Percentiles rank a stretch among this genome's conserved stretches.
Conservation (phyloP, 2,113 vertebrate species). For the Thamnophis sirtalis region DNA sequence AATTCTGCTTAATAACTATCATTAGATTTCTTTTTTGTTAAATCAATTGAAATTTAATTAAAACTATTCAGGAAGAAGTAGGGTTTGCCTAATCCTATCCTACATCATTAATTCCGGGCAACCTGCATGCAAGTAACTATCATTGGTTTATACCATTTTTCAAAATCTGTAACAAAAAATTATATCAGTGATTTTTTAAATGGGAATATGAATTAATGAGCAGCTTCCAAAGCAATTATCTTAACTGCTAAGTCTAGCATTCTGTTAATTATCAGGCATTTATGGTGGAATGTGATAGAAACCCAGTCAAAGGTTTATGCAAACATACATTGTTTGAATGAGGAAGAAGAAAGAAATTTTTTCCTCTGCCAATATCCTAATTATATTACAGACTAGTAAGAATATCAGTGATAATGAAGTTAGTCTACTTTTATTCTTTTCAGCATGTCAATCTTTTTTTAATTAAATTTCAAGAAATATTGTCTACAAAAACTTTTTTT, state of each 20-base stretch:
- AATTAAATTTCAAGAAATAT: neutral
- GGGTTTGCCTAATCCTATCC: constrained; percentile 39
- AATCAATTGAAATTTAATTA: constrained; percentile 59
- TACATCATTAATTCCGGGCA: constrained; percentile 48
- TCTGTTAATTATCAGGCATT: constrained; percentile 48
- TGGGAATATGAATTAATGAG: constrained; percentile 51
- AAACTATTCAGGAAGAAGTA: constrained; percentile 45
- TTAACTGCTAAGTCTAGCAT: constrained; percentile 40
- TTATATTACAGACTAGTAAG: neutral
- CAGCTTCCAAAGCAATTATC: constrained; percentile 45
- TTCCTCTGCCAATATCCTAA: neutral
- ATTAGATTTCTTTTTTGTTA: constrained; percentile 34
- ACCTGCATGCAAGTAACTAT: constrained; percentile 39
- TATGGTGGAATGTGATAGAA: constrained; percentile 5
- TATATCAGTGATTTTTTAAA: constrained; percentile 48
- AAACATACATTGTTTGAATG: constrained; percentile 17
- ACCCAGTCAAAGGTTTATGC: constrained; percentile 25
- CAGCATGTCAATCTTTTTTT: neutral
- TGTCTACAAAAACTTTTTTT: neutral
- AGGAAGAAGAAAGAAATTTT: neutral
- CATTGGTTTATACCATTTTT: constrained; percentile 43
- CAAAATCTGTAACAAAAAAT: constrained; percentile 45
- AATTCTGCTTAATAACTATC: constrained; percentile 42
- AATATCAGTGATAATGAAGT: neutral
- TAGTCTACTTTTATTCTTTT: neutral